A percentile compares a stretch with the other conserved stretches of the same genome.
These are phyloP conservation scores for Adelosebastes latens DNA, from an alignment of 2,797 vertebrate genomes.

Conservation along the genomic window DNA sequence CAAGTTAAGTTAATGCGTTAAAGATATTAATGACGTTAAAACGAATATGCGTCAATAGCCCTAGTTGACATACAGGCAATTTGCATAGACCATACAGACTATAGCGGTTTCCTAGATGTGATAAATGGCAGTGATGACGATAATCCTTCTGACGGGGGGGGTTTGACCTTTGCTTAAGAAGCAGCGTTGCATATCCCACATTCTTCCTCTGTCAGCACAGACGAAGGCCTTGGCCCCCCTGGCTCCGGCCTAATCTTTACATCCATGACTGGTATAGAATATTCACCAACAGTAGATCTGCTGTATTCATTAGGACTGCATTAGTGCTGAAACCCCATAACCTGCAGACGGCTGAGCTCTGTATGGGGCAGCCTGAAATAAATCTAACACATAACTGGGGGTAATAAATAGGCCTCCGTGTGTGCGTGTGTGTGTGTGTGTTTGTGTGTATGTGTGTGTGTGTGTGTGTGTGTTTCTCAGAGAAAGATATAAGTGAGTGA, in stretches of 20 bases:
- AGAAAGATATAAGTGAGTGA: slow-evolving; percentile 79
- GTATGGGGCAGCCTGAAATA: slow-evolving; percentile 75
- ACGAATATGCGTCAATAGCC: too few relatives aligned
- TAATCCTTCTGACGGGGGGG: slow-evolving; percentile 13
- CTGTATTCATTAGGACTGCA: slow-evolving; percentile 79
- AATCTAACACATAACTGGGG: slow-evolving; percentile 81
- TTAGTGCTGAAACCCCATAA: slow-evolving; percentile 76
- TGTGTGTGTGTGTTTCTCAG: slow-evolving; percentile 43
- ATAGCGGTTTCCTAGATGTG: background rate
- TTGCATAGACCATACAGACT: slow-evolving; percentile 4
- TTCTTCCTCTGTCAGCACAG: slow-evolving; percentile 62
- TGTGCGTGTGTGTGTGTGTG: slow-evolving; percentile 19
- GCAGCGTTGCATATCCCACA: slow-evolving; percentile 46
- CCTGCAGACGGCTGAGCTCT: slow-evolving; percentile 71
- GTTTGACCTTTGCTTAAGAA: slow-evolving; percentile 58
- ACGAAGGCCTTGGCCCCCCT: slow-evolving; percentile 30
- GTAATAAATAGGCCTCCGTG: slow-evolving; percentile 76
- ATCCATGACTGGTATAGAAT: slow-evolving; percentile 51
- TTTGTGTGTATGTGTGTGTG: slow-evolving; percentile 27
- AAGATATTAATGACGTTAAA: too few relatives aligned
- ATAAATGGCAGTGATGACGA: slow-evolving; percentile 48
- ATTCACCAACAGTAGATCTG: slow-evolving; percentile 66
- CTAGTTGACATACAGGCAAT: background rate
- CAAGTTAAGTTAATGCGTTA: fast-evolving
- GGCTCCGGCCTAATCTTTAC: slow-evolving; percentile 67